phyloP scores from a whole-genome alignment of 2,888 invertebrate genomes.

The Aquatica leii region DNA sequence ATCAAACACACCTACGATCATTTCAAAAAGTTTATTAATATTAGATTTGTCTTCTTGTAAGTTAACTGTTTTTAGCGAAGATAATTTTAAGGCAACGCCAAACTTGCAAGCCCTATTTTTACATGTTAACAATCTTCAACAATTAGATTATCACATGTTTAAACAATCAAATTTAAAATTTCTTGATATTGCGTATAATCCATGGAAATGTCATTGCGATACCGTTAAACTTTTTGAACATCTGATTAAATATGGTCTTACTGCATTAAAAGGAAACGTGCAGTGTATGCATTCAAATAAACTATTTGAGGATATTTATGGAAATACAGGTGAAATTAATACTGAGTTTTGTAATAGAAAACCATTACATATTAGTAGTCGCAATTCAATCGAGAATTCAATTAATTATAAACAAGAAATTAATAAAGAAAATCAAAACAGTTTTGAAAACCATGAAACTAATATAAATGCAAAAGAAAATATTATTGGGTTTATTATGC shows the following conservation, averaged over 20 bases:
- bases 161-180: constrained; percentile 40
- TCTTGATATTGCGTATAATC: constrained; percentile 50
- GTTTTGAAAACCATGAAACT: background rate
- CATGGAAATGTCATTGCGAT: constrained; percentile 52
- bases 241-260: constrained; percentile 44
- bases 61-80: constrained; percentile 47
- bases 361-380: background rate
- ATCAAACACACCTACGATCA: constrained; percentile 49
- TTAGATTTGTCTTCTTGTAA: constrained; percentile 53
- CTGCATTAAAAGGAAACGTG: constrained; percentile 44
- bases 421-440: background rate
- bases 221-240: constrained; percentile 50
- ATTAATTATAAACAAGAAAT: background rate
- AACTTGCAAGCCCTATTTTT: constrained; percentile 52
- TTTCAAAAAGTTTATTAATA: constrained; percentile 51
- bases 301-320: constrained; percentile 44
- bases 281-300: constrained; percentile 43
- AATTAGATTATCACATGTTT: constrained; percentile 48
- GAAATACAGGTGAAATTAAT: constrained; percentile 32
- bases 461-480: background rate
- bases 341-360: constrained; percentile 13
- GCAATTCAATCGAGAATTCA: background rate
- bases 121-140: constrained; percentile 54
- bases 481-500: background rate
- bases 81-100: constrained; percentile 49